Evolutionary conservation across 2,797 vertebrate species (phyloP).

Genomic region (Tolypeutes matacus): DNA sequence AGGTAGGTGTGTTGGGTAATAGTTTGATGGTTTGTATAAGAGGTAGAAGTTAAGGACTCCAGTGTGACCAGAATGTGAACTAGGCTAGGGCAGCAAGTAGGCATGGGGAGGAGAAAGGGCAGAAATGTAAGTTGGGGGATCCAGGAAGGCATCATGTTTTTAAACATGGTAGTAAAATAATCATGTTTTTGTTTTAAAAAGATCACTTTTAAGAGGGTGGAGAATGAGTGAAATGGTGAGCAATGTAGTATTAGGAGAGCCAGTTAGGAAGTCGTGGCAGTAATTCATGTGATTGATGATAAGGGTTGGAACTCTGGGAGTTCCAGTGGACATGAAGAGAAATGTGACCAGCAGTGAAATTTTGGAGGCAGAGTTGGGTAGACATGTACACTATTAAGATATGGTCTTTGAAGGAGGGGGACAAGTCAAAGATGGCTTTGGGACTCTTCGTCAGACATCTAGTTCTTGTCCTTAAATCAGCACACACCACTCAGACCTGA

Average conservation of each 20-base stretch:
- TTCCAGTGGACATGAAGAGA: not conserved
- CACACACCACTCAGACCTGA: too few species aligned
- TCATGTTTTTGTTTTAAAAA: not conserved
- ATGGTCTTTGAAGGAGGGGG: not conserved
- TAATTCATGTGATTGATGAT: not conserved
- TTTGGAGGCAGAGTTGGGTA: not conserved
- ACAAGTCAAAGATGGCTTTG: not conserved
- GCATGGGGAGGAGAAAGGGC: not conserved
- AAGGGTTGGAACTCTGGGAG: not conserved
- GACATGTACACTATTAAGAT: not conserved
- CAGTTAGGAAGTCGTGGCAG: not conserved
- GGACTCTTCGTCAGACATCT: not conserved
- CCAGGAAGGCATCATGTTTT: not conserved
- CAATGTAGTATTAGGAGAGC: not conserved
- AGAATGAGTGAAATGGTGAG: not conserved
- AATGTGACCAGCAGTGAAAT: not conserved
- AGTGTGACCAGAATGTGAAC: not conserved
- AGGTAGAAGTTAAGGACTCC: not conserved
- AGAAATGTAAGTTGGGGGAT: not conserved
- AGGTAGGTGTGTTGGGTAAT: not conserved
- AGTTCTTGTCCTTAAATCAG: not conserved
- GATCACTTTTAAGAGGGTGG: not conserved
- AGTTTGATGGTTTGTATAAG: not conserved
- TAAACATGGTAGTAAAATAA: not conserved
- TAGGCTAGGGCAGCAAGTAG: accelerated